Percentiles rank a stretch among this genome's conserved stretches.
phyloP scores from a whole-genome alignment of 2,113 vertebrate genomes.

The Eptatretus burgeri region DNA sequence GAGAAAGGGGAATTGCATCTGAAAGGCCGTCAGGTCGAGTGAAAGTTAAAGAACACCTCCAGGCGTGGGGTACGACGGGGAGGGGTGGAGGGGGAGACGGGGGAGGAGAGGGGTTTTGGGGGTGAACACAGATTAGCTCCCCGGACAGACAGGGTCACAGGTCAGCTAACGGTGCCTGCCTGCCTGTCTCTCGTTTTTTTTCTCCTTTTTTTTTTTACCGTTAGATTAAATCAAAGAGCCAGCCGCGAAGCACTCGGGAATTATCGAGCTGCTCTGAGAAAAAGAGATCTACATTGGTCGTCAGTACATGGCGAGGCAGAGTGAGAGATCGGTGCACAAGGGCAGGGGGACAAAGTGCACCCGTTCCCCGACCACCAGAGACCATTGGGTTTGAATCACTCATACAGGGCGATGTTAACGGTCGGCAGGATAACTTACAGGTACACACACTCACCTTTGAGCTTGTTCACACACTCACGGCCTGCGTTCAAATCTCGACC shows the following conservation, averaged over 20 bases:
- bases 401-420: too few relatives aligned
- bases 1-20: slow-evolving; percentile 5
- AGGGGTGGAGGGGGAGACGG: background rate
- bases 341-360: too few relatives aligned
- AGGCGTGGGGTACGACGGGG: background rate
- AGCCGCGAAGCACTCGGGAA: background rate
- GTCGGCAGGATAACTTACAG: too few relatives aligned
- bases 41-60: slow-evolving; percentile 6
- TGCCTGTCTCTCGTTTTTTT: background rate
- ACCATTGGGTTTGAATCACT: too few relatives aligned
- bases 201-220: background rate
- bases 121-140: background rate
- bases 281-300: too few relatives aligned
- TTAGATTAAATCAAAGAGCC: slow-evolving; percentile 5
- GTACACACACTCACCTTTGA: too few relatives aligned
- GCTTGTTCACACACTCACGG: too few relatives aligned
- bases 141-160: slow-evolving; percentile 5
- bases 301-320: too few relatives aligned
- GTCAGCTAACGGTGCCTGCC: slow-evolving; percentile 7
- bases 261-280: too few relatives aligned
- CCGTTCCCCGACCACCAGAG: too few relatives aligned
- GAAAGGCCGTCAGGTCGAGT: slow-evolving; percentile 5
- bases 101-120: background rate
- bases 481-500: too few relatives aligned
- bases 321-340: too few relatives aligned